Evolutionary conservation across 2,888 invertebrate genomes (phyloP), one percentile per base, ranked within the genome.

Genomic region (Phrixothrix hirtus): DNA sequence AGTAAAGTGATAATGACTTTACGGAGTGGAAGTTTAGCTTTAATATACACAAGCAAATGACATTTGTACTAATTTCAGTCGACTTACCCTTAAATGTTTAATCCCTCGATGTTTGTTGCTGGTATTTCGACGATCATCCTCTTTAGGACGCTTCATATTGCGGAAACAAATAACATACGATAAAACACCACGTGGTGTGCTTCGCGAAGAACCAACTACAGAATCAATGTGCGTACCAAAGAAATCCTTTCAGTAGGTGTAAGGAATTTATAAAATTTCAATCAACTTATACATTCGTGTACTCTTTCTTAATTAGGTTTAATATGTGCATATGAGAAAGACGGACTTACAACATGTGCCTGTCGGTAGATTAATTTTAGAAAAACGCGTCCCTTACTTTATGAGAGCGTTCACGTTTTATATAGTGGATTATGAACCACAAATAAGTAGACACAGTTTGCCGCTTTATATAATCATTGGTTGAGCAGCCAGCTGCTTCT

Each of bases 401-500:
- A 2, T 2, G 32, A 6, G 12, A 34, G 42, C 42, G 42, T 9
- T 15, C 1, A 17, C 1, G 25, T 7, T 17, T 2, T 12, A 1
- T 21, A 1, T 12, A 11, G 34, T 17, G 10, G 25, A 21, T 7
- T 1, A 2, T 15, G 14, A 10, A 29, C 3, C 21, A 3, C 21
- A 21, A 21, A 21, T 21, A 21, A 21, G 7, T 21, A 5, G n/a
- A n/a, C 10, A 4, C 16, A 2, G 38, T 39, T 38, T 41, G 48
- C 48, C 48, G 48, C 48, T 48, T 17, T 6, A 1, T 30, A 16
- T 13, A 13, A 16, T 34, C 34, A 31, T 26, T 29, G 34, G 7
- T 11, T n/a, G 34, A 21, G 41, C 35, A 9, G 41, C 3, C 55
- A 55, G 55, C 50, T 55, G 55, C 36, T 50, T 36, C 41, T 37